A percentile compares a stretch with the other conserved stretches of the same genome.
Conservation (phyloP, 2,888 invertebrate species). For the Cyclophora punctaria region DNA sequence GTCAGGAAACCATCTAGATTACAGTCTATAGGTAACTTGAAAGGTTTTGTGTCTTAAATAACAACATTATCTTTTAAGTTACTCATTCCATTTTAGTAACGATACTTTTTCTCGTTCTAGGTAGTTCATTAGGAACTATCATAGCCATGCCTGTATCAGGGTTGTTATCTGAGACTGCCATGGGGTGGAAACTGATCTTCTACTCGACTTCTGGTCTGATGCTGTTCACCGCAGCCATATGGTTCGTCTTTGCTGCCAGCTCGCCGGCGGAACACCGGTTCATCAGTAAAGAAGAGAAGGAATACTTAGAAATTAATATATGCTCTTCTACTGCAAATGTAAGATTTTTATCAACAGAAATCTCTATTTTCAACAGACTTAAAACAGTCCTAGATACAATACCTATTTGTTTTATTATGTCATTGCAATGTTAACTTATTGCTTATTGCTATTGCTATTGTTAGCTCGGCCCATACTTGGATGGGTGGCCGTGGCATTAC, state of each 20-base stretch:
- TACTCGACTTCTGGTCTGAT: constrained; percentile 75
- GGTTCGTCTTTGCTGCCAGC: constrained; percentile 74
- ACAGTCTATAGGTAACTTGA: no score
- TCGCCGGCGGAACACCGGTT: constrained; percentile 71
- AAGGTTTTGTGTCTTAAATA: no score
- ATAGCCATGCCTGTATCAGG: constrained; percentile 81
- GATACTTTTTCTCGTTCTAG: constrained; percentile 38
- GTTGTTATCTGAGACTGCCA: constrained; percentile 65
- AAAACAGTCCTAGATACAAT: no score
- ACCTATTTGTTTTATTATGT: no score
- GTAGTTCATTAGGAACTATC: constrained; percentile 80
- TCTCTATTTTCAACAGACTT: no score
- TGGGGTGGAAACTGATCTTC: constrained; percentile 82
- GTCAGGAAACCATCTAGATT: no score
- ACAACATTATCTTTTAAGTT: neutral
- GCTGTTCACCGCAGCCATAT: constrained; percentile 69
- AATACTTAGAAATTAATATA: constrained; percentile 75
- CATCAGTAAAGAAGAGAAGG: constrained; percentile 72
- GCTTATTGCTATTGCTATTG: no score
- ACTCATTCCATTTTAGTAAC: neutral
- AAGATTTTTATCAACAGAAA: neutral
- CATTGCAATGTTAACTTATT: no score
- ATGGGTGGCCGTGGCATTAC: no score
- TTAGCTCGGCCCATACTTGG: no score
- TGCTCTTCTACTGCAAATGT: constrained; percentile 30